A percentile compares a stretch with the other conserved stretches of the same genome.
These are phyloP conservation scores for Arothron firmamentum DNA, from an alignment of 2,113 vertebrate genomes.

Conservation along the genomic window DNA sequence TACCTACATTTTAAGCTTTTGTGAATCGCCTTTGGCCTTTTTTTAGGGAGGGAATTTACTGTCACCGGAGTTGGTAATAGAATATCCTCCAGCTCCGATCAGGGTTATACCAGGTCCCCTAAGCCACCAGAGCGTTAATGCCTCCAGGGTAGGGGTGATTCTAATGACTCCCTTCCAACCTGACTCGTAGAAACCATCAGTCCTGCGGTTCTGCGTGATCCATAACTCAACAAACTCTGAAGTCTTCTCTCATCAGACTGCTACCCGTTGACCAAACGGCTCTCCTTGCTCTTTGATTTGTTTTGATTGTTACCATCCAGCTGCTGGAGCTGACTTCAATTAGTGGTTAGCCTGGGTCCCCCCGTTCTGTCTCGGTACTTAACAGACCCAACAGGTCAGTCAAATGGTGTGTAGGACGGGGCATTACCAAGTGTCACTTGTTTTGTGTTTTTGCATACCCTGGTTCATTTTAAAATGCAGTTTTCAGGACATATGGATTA, in stretches of 20 bases:
- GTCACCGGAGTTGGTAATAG: slow-evolving; percentile 47
- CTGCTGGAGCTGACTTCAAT: slow-evolving; percentile 67
- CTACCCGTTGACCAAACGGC: slow-evolving; percentile 50
- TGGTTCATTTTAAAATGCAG: neutral
- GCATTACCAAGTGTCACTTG: neutral
- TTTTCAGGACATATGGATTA: too few relatives aligned
- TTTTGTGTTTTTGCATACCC: neutral
- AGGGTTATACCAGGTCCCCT: slow-evolving; percentile 53
- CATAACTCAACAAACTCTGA: slow-evolving; percentile 64
- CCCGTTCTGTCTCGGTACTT: slow-evolving; percentile 52
- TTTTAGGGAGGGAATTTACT: slow-evolving; percentile 37
- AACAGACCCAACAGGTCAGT: slow-evolving; percentile 53
- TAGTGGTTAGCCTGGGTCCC: slow-evolving; percentile 62
- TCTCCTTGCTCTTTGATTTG: slow-evolving; percentile 54
- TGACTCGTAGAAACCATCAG: slow-evolving; percentile 56
- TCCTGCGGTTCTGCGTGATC: slow-evolving; percentile 53
- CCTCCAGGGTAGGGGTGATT: slow-evolving; percentile 58
- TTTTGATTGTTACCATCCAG: slow-evolving; percentile 66
- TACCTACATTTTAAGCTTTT: slow-evolving; percentile 36
- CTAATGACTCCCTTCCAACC: slow-evolving; percentile 62
- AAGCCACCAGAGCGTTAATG: slow-evolving; percentile 60
- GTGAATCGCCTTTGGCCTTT: slow-evolving; percentile 20
- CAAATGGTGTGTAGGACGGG: slow-evolving; percentile 33
- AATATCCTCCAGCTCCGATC: slow-evolving; percentile 53
- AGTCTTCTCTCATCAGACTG: slow-evolving; percentile 57